A percentile compares a stretch with the other conserved stretches of the same genome.
phyloP scores from a whole-genome alignment of 2,888 invertebrate species.

The Panzeria rudis region DNA sequence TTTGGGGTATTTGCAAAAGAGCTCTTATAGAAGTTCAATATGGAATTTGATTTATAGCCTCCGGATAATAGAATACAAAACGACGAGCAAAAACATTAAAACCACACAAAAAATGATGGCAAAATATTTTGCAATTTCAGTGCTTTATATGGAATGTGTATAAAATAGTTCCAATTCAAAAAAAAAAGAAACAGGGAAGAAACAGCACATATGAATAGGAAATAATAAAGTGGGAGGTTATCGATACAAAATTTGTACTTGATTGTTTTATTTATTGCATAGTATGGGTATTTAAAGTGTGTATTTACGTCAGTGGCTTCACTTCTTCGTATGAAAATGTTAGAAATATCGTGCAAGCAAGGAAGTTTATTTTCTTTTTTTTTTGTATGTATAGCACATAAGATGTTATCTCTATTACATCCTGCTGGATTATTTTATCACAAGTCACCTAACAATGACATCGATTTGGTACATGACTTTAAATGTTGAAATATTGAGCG shows the following conservation, averaged over 20 bases:
- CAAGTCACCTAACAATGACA: too few species aligned
- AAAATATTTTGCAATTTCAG: slow-evolving; percentile 32
- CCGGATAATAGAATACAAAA: slow-evolving; percentile 1
- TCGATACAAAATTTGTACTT: background rate
- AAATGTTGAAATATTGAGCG: too few species aligned
- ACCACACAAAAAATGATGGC: background rate
- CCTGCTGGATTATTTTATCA: too few species aligned
- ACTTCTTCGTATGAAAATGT: background rate
- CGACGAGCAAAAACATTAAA: background rate
- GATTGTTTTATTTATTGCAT: background rate
- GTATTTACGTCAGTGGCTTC: background rate
- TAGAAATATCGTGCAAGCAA: background rate
- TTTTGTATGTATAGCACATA: too few species aligned
- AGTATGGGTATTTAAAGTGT: background rate
- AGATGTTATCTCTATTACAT: too few species aligned
- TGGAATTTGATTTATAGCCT: slow-evolving; percentile 41
- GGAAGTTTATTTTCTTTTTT: too few species aligned
- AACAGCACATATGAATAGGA: background rate
- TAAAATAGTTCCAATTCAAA: background rate
- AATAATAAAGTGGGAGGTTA: background rate
- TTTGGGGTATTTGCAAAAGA: slow-evolving; percentile 35
- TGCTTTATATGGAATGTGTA: background rate
- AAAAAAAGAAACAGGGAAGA: background rate
- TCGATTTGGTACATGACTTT: too few species aligned
- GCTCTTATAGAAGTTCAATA: slow-evolving; percentile 26